These are phyloP conservation scores for Gadus macrocephalus DNA, from an alignment of 2,113 vertebrate genomes.

Conservation along the genomic window DNA sequence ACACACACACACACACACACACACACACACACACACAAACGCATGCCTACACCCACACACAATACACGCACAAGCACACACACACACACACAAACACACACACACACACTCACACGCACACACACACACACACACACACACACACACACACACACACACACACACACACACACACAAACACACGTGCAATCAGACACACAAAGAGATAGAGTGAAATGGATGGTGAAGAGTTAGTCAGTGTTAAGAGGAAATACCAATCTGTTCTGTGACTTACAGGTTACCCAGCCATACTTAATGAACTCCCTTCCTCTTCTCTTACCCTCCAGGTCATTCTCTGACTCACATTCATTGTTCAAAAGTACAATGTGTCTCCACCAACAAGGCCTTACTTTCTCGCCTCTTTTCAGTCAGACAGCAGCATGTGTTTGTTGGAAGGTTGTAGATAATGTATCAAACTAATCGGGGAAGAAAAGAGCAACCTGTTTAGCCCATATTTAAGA, in stretches of 20 bases:
- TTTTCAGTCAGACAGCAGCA: no score
- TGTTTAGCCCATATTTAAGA: no score
- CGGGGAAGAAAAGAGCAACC: no score
- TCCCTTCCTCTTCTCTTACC: background rate
- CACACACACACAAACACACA: background rate
- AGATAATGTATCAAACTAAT: no score
- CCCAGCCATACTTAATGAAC: slow-evolving; percentile 33
- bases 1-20: background rate
- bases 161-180: background rate
- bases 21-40: no score
- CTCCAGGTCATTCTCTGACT: background rate
- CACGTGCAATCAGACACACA: background rate
- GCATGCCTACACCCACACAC: no score
- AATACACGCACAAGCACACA: no score
- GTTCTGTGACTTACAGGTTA: slow-evolving; percentile 29
- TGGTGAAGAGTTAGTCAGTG: background rate
- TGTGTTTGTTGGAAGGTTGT: no score
- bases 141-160: background rate
- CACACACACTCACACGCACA: background rate
- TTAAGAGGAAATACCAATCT: slow-evolving; percentile 46
- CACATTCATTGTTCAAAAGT: no score
- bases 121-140: background rate
- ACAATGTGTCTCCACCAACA: background rate
- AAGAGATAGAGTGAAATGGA: slow-evolving; percentile 18
- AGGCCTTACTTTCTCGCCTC: background rate